Conservation (phyloP, 64 coral and sea anemone species). For the Dendrophyllia cribrosa region DNA sequence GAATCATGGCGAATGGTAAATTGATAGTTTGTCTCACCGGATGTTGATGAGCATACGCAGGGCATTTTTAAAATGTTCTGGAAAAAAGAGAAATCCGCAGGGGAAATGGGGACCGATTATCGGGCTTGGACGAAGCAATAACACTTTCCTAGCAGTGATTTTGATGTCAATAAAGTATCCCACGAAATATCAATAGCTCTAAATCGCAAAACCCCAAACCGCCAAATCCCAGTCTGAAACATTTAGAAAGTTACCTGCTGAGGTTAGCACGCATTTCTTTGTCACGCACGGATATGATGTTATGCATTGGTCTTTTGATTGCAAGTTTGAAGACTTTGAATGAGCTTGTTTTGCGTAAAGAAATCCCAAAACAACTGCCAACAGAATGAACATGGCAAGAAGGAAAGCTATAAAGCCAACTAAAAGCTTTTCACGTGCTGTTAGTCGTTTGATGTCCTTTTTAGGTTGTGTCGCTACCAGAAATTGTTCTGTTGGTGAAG, state of each 20-base stretch:
- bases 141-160: too few relatives aligned
- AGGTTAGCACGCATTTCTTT: constrained; percentile 16
- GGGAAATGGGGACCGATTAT: too few relatives aligned
- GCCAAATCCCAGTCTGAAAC: too few relatives aligned
- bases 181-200: too few relatives aligned
- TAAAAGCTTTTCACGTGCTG: constrained; percentile 2
- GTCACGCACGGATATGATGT: constrained; percentile 32
- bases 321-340: background rate
- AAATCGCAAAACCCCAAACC: too few relatives aligned
- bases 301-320: background rate
- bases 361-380: constrained; percentile 25
- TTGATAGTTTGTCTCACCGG: too few relatives aligned
- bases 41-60: too few relatives aligned
- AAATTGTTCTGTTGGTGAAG: background rate
- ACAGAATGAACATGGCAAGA: background rate
- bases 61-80: too few relatives aligned
- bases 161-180: too few relatives aligned
- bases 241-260: constrained; percentile 11
- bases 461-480: background rate
- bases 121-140: too few relatives aligned
- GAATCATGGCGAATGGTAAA: too few relatives aligned
- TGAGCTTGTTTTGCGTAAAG: background rate
- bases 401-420: constrained; percentile 18
- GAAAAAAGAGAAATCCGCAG: too few relatives aligned
- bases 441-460: background rate